Percentiles rank a stretch among this genome's conserved stretches.
Evolutionary conservation across 2,797 vertebrate species (phyloP).

Genomic region (Aythya fuligula): DNA sequence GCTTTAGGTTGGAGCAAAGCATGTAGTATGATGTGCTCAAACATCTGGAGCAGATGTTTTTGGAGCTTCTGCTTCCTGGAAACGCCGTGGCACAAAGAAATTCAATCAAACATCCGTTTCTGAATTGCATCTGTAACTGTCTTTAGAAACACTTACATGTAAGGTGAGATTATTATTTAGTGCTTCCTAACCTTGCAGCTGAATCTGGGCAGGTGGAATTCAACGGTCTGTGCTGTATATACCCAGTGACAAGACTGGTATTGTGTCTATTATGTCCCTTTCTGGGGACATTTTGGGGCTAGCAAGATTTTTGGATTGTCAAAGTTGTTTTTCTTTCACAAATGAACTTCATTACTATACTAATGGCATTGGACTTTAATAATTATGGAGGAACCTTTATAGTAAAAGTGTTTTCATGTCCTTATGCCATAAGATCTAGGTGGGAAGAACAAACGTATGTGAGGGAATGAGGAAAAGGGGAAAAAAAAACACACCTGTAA

Average conservation of each 20-base stretch:
- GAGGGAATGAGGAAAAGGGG: not conserved
- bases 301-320: not conserved
- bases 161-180: not conserved
- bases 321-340: not conserved
- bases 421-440: not conserved
- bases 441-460: not conserved
- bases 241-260: not conserved
- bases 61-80: not conserved
- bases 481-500: not conserved
- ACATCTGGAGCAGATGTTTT: not conserved
- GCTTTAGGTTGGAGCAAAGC: not conserved
- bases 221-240: not conserved
- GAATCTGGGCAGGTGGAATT: not conserved
- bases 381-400: not conserved
- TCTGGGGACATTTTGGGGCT: not conserved
- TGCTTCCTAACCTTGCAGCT: not conserved
- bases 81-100: not conserved
- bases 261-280: not conserved
- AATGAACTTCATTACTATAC: not conserved
- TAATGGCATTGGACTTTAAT: not conserved
- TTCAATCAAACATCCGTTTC: not conserved
- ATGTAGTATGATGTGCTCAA: too few relatives aligned
- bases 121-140: not conserved
- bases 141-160: not conserved
- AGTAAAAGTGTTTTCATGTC: not conserved